Conservation (phyloP, 2,888 invertebrate species). For the Endotricha flammealis region DNA sequence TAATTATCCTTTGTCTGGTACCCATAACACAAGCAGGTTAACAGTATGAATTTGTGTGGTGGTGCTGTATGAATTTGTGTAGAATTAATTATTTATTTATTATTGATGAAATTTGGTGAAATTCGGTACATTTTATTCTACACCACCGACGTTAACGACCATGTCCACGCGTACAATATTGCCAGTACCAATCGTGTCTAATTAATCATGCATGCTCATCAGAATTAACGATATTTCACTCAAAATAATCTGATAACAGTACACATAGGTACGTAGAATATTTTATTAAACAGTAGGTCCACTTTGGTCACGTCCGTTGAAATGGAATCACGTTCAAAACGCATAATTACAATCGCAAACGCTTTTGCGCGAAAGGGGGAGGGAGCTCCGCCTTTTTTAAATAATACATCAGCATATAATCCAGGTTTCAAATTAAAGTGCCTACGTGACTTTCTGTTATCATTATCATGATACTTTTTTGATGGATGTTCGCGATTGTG, state of each 20-base stretch:
- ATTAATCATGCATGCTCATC: background rate
- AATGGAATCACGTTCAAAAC: conserved; percentile 70
- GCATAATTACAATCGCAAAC: conserved; percentile 60
- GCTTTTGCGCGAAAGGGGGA: conserved; percentile 35
- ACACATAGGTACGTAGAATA: conserved; percentile 1
- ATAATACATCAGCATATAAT: conserved; percentile 48
- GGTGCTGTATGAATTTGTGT: no score
- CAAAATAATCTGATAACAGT: conserved; percentile 1
- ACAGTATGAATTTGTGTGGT: no score
- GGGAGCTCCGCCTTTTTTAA: conserved; percentile 17
- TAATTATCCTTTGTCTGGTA: no score
- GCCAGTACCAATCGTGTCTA: no score
- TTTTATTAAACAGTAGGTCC: conserved; percentile 25
- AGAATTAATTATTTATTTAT: no score
- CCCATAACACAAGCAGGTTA: no score
- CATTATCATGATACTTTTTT: no score
- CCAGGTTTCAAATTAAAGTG: conserved; percentile 51
- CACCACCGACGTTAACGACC: no score
- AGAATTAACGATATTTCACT: background rate
- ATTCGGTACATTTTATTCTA: no score
- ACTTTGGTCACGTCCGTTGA: conserved; percentile 54
- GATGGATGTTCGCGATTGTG: no score
- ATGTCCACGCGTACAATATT: no score
- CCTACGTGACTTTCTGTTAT: conserved; percentile 38
- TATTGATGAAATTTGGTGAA: no score